Evolutionary conservation across 2,888 invertebrate genomes (phyloP).

Genomic region (Eurois occulta): DNA sequence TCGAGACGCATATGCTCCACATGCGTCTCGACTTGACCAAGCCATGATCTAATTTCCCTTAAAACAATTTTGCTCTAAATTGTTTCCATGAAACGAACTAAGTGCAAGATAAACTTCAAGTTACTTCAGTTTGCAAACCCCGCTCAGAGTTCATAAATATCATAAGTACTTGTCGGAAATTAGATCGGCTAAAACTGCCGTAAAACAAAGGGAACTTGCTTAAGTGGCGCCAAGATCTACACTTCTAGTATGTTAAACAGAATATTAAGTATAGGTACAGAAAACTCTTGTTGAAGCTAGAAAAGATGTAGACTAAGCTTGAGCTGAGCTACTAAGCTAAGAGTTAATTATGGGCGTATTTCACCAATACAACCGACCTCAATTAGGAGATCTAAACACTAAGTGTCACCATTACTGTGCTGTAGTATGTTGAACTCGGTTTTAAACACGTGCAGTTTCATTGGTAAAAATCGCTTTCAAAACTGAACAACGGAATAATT

Average conservation of each 20-base stretch:
- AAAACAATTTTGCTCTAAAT: background rate
- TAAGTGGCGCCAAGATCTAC: constrained; percentile 36
- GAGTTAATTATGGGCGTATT: background rate
- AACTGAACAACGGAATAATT: background rate
- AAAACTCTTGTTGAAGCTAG: background rate
- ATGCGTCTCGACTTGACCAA: background rate
- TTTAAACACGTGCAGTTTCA: background rate
- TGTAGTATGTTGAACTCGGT: background rate
- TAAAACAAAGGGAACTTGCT: constrained; percentile 44
- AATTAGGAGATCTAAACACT: background rate
- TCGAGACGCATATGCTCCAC: too few relatives aligned
- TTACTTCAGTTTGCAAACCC: constrained; percentile 15
- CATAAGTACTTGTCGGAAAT: constrained; percentile 45
- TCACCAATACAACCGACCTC: background rate
- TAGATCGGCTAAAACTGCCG: constrained; percentile 50
- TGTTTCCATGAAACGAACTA: constrained; percentile 13
- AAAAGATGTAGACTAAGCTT: background rate
- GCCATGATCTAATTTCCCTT: background rate
- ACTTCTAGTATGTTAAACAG: constrained; percentile 14
- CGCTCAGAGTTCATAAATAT: constrained; percentile 37
- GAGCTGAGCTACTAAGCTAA: background rate
- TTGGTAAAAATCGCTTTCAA: background rate
- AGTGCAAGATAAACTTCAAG: constrained; percentile 32
- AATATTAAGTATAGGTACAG: constrained; percentile 7
- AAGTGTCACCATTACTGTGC: background rate